A percentile compares a stretch with the other conserved stretches of the same genome.
These are phyloP conservation scores for Neotragus moschatus DNA, from an alignment of 2,113 vertebrate genomes.

Conservation along the genomic window DNA sequence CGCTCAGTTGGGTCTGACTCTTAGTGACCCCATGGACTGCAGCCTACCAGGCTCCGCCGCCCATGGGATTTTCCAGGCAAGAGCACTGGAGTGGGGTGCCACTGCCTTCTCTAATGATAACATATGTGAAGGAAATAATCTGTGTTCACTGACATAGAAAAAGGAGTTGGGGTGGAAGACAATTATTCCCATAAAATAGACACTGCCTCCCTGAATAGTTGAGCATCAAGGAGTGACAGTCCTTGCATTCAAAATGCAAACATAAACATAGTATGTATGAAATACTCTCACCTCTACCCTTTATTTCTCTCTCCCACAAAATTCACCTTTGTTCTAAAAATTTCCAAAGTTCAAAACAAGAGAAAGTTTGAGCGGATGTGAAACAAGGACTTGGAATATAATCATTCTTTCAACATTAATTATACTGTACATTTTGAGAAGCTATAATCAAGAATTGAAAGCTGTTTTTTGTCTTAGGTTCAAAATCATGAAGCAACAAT, in stretches of 20 bases:
- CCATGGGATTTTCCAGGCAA: not conserved
- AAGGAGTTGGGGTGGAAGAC: not conserved
- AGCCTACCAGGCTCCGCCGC: rapidly evolving
- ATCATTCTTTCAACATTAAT: slow-evolving; percentile 64
- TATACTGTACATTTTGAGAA: slow-evolving; percentile 57
- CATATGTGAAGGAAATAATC: not conserved
- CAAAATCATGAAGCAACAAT: slow-evolving; percentile 61
- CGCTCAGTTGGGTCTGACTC: rapidly evolving
- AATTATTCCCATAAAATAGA: not conserved
- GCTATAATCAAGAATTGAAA: slow-evolving; percentile 66
- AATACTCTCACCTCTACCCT: not conserved
- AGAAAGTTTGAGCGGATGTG: slow-evolving; percentile 45
- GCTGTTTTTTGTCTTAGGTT: slow-evolving; percentile 52
- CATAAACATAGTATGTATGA: not conserved
- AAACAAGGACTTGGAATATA: slow-evolving; percentile 50
- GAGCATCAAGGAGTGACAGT: not conserved
- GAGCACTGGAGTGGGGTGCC: not conserved
- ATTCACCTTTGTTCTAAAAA: slow-evolving; percentile 47
- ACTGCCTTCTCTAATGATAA: not conserved
- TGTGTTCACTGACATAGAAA: not conserved
- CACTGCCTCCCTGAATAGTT: not conserved
- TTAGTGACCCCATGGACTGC: too few relatives aligned
- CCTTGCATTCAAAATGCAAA: not conserved
- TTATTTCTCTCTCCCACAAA: not conserved
- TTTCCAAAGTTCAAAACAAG: slow-evolving; percentile 25